These are phyloP conservation scores for Baryphthengus martii DNA, from an alignment of 2,113 vertebrate species.

Conservation along the genomic window DNA sequence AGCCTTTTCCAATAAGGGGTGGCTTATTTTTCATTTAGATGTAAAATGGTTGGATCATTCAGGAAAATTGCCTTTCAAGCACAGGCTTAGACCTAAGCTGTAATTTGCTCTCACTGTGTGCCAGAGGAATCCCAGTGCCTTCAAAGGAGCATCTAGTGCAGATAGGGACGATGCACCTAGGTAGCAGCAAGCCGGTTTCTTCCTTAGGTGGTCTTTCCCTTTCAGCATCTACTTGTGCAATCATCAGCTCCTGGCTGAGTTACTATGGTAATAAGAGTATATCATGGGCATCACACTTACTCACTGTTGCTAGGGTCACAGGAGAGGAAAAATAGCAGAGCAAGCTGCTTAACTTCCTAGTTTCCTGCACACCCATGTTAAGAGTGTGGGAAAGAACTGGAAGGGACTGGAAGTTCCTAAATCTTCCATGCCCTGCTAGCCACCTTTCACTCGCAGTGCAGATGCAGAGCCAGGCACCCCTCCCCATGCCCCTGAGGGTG, in stretches of 20 bases:
- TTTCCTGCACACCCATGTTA: not conserved
- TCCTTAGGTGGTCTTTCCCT: not conserved
- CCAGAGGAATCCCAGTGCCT: not conserved
- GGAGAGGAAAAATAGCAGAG: conserved; percentile 5
- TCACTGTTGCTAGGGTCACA: not conserved
- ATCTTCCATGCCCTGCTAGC: not conserved
- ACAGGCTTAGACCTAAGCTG: not conserved
- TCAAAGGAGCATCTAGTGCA: not conserved
- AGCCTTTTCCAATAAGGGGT: not conserved
- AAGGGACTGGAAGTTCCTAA: not conserved
- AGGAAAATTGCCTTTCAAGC: not conserved
- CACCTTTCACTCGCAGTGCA: not conserved
- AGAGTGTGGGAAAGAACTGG: not conserved
- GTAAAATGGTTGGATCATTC: not conserved
- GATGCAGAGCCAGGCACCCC: not conserved
- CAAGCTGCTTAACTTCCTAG: not conserved
- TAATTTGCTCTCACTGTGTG: not conserved
- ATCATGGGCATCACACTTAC: not conserved
- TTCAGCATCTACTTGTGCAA: conserved; percentile 9
- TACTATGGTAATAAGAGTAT: conserved; percentile 47
- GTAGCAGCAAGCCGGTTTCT: not conserved
- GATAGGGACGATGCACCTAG: not conserved
- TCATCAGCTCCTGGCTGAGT: conserved; percentile 30
- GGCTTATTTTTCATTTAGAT: not conserved
- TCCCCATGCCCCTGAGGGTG: rapidly evolving